A percentile compares a stretch with the other conserved stretches of the same genome.
phyloP scores from a whole-genome alignment of 30 jellyfish, hydroid and myxozoan species.

The Aurelia sp. region DNA sequence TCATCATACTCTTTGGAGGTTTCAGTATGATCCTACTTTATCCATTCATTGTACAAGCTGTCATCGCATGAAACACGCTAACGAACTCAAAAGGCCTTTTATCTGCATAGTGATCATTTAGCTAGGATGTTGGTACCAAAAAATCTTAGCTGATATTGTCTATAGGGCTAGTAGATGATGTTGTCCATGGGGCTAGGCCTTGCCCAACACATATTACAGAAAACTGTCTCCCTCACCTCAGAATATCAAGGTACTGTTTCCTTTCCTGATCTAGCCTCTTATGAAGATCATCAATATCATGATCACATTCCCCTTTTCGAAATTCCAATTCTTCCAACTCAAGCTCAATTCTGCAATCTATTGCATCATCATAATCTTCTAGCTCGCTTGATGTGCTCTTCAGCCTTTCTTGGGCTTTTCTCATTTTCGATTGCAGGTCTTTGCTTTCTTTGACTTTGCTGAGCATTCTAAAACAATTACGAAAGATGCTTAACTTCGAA shows the following conservation, averaged over 20 bases:
- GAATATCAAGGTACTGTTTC: slow-evolving; percentile 77
- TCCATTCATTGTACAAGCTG: too few relatives aligned
- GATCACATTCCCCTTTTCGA: slow-evolving; percentile 73
- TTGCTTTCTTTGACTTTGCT: slow-evolving; percentile 75
- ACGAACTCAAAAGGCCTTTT: too few relatives aligned
- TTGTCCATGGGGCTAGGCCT: too few relatives aligned
- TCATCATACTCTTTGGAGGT: too few relatives aligned
- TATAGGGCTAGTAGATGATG: too few relatives aligned
- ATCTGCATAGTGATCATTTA: too few relatives aligned
- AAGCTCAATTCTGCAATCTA: slow-evolving; percentile 48
- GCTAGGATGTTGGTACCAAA: too few relatives aligned
- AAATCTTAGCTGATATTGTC: too few relatives aligned
- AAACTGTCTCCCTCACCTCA: slow-evolving; percentile 61
- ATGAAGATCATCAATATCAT: slow-evolving; percentile 53
- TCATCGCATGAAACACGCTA: too few relatives aligned
- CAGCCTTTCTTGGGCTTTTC: slow-evolving; percentile 54
- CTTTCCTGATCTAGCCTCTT: slow-evolving; percentile 74
- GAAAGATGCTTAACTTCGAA: too few relatives aligned
- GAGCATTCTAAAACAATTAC: slow-evolving; percentile 54
- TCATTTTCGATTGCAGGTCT: slow-evolving; percentile 48
- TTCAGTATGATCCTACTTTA: too few relatives aligned
- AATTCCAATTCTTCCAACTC: slow-evolving; percentile 69
- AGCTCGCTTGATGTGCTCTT: slow-evolving; percentile 57
- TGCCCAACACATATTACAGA: background rate
- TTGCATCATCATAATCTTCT: slow-evolving; percentile 64